These are phyloP conservation scores for Netelia virgata DNA, from an alignment of 2,888 invertebrate genomes.

Conservation along the genomic window DNA sequence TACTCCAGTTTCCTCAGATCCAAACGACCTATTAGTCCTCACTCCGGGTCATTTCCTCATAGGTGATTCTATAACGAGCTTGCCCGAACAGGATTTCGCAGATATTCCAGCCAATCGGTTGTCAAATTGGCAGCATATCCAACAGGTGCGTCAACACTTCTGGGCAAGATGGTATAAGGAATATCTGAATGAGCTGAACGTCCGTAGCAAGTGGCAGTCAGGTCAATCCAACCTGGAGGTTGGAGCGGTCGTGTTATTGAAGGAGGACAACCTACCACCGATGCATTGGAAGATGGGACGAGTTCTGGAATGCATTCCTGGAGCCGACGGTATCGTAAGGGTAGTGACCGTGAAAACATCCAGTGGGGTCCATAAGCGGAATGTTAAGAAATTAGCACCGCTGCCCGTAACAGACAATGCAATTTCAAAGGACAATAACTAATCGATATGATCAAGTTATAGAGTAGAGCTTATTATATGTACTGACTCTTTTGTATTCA, in stretches of 20 bases:
- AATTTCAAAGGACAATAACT: too few relatives aligned
- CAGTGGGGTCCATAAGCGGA: too few relatives aligned
- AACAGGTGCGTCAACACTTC: constrained; percentile 24
- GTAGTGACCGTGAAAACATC: too few relatives aligned
- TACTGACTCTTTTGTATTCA: too few relatives aligned
- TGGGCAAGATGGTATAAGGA: constrained; percentile 61
- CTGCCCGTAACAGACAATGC: too few relatives aligned
- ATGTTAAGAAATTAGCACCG: too few relatives aligned
- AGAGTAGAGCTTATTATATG: too few relatives aligned
- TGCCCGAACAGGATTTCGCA: constrained; percentile 39
- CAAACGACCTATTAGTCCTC: constrained; percentile 55
- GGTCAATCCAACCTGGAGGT: constrained; percentile 26
- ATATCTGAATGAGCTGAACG: constrained; percentile 56
- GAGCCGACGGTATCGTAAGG: too few relatives aligned
- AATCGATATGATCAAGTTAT: too few relatives aligned
- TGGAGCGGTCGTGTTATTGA: constrained; percentile 53
- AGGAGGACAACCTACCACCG: neutral
- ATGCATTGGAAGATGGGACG: neutral
- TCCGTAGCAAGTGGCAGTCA: constrained; percentile 51
- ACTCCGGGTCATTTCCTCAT: constrained; percentile 66
- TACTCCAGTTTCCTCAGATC: constrained; percentile 66
- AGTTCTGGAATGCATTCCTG: too few relatives aligned
- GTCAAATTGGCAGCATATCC: constrained; percentile 57
- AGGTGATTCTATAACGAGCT: constrained; percentile 61
- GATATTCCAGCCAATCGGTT: constrained; percentile 47